These are phyloP conservation scores for Gnathonemus longibarbis DNA, from an alignment of 2,113 vertebrate genomes.

Conservation along the genomic window DNA sequence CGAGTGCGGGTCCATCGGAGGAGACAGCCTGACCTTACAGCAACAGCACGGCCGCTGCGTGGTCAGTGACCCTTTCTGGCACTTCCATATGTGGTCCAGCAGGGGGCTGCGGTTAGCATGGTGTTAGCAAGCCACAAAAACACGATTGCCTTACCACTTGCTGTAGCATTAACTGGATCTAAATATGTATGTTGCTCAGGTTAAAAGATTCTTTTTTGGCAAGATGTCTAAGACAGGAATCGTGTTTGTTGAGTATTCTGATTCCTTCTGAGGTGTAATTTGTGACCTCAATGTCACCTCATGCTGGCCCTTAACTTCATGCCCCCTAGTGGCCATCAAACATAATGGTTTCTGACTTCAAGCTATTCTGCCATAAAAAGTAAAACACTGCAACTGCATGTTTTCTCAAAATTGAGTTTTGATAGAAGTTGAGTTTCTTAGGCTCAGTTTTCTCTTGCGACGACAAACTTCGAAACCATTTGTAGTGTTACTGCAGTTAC, in stretches of 20 bases:
- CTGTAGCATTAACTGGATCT: background rate
- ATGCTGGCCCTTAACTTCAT: background rate
- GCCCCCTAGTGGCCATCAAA: background rate
- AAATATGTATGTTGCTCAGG: background rate
- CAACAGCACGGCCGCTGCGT: slow-evolving; percentile 66
- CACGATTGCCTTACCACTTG: background rate
- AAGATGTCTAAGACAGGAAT: background rate
- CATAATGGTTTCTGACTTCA: background rate
- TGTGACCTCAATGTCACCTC: background rate
- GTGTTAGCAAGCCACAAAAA: background rate
- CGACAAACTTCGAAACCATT: background rate
- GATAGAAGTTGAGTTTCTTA: background rate
- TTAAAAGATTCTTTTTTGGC: background rate
- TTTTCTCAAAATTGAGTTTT: background rate
- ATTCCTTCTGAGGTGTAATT: background rate
- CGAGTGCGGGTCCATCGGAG: slow-evolving; percentile 66
- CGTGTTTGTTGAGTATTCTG: background rate
- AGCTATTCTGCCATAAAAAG: background rate
- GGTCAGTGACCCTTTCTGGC: slow-evolving; percentile 50
- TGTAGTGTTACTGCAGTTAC: background rate
- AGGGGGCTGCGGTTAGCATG: background rate
- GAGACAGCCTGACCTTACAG: slow-evolving; percentile 65
- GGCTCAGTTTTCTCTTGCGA: background rate
- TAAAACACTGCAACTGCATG: background rate
- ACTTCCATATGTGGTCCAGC: background rate